These are phyloP conservation scores for Cyclophora albipunctata DNA, from an alignment of 2,888 invertebrate genomes.

Conservation along the genomic window DNA sequence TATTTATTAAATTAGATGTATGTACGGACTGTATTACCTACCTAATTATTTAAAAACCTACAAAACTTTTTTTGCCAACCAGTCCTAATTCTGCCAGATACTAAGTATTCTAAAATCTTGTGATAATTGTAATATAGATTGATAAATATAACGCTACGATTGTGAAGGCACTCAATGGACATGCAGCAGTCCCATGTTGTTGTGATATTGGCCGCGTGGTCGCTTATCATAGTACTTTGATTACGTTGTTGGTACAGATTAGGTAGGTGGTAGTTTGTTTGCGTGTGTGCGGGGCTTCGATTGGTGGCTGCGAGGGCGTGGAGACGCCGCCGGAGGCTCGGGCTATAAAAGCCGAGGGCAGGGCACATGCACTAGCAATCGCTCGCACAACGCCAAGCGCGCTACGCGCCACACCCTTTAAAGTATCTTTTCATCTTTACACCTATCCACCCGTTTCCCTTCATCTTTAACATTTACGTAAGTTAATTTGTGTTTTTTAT, in stretches of 20 bases:
- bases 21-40: no score
- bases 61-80: no score
- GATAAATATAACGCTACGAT: no score
- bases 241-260: slow-evolving; percentile 26
- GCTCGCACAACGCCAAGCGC: slow-evolving; percentile 17
- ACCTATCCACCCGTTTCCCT: slow-evolving; percentile 9
- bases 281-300: slow-evolving; percentile 35
- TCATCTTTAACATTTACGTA: slow-evolving; percentile 7
- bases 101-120: no score
- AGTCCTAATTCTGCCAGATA: no score
- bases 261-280: slow-evolving; percentile 18
- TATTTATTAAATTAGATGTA: no score
- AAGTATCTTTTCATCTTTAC: slow-evolving; percentile 1
- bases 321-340: slow-evolving; percentile 37
- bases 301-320: slow-evolving; percentile 60
- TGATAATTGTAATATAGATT: no score
- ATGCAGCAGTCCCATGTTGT: slow-evolving; percentile 52
- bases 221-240: slow-evolving; percentile 35
- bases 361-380: slow-evolving; percentile 19
- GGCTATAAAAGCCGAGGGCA: slow-evolving; percentile 21
- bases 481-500: not conserved
- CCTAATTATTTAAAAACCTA: no score
- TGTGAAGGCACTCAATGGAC: slow-evolving; percentile 38
- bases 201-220: slow-evolving; percentile 46
- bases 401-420: slow-evolving; percentile 10